Percentiles rank a stretch among this genome's conserved stretches.
phyloP scores from a whole-genome alignment of 2,888 invertebrate species.

The Ryuthela nishihirai region DNA sequence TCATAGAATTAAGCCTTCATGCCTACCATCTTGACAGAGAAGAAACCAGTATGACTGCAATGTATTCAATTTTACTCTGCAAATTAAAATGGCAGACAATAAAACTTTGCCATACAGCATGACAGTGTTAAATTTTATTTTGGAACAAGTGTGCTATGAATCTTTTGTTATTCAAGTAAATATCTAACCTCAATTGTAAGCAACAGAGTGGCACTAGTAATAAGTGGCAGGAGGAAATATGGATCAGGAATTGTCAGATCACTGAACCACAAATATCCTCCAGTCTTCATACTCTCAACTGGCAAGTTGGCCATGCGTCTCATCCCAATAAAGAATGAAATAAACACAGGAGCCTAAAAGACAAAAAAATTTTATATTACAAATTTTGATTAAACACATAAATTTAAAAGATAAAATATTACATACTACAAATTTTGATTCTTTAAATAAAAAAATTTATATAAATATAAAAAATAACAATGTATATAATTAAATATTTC shows the following conservation, averaged over 20 bases:
- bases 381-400: background rate
- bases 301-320: constrained; percentile 84
- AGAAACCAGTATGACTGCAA: too few species aligned
- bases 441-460: background rate
- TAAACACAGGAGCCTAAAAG: constrained; percentile 72
- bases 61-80: too few species aligned
- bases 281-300: constrained; percentile 80
- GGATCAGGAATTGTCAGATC: constrained; percentile 91
- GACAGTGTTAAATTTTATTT: background rate
- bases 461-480: background rate
- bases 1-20: too few species aligned
- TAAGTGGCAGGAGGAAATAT: constrained; percentile 74
- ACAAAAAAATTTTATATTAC: constrained; percentile 38
- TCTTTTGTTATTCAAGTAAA: too few species aligned
- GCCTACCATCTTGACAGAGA: too few species aligned
- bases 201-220: constrained; percentile 77
- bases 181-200: constrained; percentile 67
- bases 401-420: background rate
- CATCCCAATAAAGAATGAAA: constrained; percentile 86
- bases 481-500: background rate
- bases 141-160: too few species aligned
- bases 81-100: too few species aligned
- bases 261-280: constrained; percentile 88
- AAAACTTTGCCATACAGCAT: background rate
- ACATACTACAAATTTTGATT: background rate